Evolutionary conservation across 2,797 vertebrate species (phyloP).

Genomic region (Sarcoramphus papa): DNA sequence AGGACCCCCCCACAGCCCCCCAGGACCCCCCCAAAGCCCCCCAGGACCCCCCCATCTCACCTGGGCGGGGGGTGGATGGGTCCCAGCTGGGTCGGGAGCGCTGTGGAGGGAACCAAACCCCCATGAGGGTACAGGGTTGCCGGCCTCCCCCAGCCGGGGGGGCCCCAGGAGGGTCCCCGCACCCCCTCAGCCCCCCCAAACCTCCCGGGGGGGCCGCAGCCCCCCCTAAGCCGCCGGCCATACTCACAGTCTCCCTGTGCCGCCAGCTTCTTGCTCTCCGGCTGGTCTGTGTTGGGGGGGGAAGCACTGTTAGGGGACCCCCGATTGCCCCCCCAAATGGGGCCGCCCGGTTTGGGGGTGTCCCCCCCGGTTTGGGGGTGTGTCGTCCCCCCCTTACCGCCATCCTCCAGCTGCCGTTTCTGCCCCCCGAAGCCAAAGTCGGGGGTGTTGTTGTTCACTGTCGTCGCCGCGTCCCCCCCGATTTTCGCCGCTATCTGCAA

Average conservation of each 20-base stretch:
- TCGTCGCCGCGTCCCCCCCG: constrained; percentile 72
- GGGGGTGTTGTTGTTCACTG: constrained; percentile 83
- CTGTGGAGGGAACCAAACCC: background rate
- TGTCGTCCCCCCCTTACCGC: constrained; percentile 52
- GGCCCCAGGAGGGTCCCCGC: background rate
- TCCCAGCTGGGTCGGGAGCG: constrained; percentile 48
- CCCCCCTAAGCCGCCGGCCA: background rate
- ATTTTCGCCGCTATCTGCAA: constrained; percentile 81
- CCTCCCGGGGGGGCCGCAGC: background rate
- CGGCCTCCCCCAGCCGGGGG: background rate
- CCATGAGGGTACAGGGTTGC: background rate
- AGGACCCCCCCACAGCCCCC: background rate
- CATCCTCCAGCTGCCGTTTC: constrained; percentile 84
- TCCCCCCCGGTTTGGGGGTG: background rate
- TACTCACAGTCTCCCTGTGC: constrained; percentile 83
- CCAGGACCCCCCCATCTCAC: constrained; percentile 55
- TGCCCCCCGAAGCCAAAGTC: constrained; percentile 86
- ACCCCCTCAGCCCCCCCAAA: background rate
- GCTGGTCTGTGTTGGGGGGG: constrained; percentile 77
- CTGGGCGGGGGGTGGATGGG: constrained; percentile 87
- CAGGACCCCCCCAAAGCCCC: background rate
- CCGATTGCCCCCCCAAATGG: rapidly evolving
- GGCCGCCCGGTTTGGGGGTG: background rate
- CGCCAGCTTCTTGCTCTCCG: constrained; percentile 92
- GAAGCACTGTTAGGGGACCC: background rate